phyloP scores from a whole-genome alignment of 2,888 invertebrate species.

The Odontocolon sp. region DNA sequence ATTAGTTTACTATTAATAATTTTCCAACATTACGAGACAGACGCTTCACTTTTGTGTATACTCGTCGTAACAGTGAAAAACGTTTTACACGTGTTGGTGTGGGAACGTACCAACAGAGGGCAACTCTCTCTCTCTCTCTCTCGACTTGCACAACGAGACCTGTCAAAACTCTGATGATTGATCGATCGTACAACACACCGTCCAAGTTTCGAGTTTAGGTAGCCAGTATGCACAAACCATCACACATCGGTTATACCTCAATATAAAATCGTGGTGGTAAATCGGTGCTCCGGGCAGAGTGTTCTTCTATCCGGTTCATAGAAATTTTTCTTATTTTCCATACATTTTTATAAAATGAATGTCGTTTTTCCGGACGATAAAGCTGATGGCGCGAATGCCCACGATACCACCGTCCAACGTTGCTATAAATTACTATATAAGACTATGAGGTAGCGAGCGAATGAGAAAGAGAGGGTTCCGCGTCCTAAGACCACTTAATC shows the following conservation, averaged over 20 bases:
- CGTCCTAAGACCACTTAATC: slow-evolving; percentile 77
- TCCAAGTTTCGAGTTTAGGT: slow-evolving; percentile 68
- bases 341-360: slow-evolving; percentile 2
- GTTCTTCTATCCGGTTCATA: slow-evolving; percentile 1
- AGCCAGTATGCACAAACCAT: slow-evolving; percentile 44
- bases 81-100: not conserved
- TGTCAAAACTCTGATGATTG: slow-evolving; percentile 77
- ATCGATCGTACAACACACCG: slow-evolving; percentile 72
- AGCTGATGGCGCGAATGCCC: slow-evolving; percentile 29
- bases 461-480: slow-evolving; percentile 45
- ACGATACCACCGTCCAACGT: slow-evolving; percentile 11
- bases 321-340: not conserved
- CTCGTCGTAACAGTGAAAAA: no score
- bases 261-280: slow-evolving; percentile 71
- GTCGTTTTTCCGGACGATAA: slow-evolving; percentile 68
- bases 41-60: not conserved
- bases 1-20: slow-evolving; percentile 50
- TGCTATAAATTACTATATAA: not conserved
- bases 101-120: not conserved
- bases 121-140: slow-evolving; percentile 9
- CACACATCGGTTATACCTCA: slow-evolving; percentile 54
- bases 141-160: slow-evolving; percentile 73
- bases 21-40: slow-evolving; percentile 27
- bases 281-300: slow-evolving; percentile 53
- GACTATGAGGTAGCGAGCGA: slow-evolving; percentile 30